A percentile compares a stretch with the other conserved stretches of the same genome.
phyloP scores from a whole-genome alignment of 2,113 vertebrate genomes.

The Sphaerodactylus townsendi region DNA sequence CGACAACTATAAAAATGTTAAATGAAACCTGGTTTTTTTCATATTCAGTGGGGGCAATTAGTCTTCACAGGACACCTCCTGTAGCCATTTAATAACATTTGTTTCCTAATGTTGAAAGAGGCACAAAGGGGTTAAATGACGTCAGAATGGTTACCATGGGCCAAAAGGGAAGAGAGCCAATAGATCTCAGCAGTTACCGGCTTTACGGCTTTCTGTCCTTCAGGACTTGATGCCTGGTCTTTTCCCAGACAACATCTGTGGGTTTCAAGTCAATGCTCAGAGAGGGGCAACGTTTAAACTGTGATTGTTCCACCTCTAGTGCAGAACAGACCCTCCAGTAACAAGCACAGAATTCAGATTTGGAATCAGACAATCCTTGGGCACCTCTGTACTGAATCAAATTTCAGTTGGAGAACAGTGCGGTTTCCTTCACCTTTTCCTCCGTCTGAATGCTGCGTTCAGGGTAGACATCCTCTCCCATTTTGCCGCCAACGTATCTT shows the following conservation, averaged over 20 bases:
- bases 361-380: neutral
- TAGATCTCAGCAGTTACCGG: neutral
- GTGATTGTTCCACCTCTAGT: neutral
- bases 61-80: neutral
- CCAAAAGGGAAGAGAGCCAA: neutral
- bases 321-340: neutral
- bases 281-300: neutral
- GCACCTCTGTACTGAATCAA: neutral
- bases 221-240: neutral
- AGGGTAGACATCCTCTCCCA: neutral
- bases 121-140: neutral
- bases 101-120: neutral
- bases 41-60: too few relatives aligned
- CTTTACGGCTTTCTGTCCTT: constrained; percentile 1
- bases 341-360: neutral
- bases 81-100: too few relatives aligned
- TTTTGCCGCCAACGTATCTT: neutral
- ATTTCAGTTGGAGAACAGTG: neutral
- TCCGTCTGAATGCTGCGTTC: neutral
- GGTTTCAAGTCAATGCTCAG: neutral
- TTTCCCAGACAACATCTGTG: neutral
- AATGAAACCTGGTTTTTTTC: too few relatives aligned
- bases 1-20: too few relatives aligned
- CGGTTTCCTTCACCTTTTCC: constrained; percentile 19
- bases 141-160: neutral